Base-by-base conservation (phyloP, 2,888 invertebrate genomes). In the Pyrrhia umbra region DNA sequence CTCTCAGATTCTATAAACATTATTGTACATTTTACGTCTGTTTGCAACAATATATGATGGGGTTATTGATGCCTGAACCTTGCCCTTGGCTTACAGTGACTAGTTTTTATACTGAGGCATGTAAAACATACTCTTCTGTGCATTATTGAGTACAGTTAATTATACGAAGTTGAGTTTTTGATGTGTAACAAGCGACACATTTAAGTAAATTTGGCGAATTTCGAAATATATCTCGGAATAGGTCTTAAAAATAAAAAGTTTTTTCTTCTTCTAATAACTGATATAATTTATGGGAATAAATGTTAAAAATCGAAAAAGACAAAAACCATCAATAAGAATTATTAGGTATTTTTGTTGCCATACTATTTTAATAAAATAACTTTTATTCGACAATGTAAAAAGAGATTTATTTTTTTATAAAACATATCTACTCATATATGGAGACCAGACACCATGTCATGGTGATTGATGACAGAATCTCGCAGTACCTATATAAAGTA, bases 51-150 rank as follows among this genome's bases (percentile, higher is more conserved):
- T 37, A 46, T 65, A 58, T 62, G 42, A 62, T 27, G 20, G 73
- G 74, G 75, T 75, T 72, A 58, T 60, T 66, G 52, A 37, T 63
- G 66, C 34, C 34, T 77, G 39, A 52, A 21, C 51, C 46, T 64
- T 67, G 49, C 30, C 37, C 57, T 58, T 58, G 62, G 45, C 15
- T 27, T 57, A 46, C 25, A n/a, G 27, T 2, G 3, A 10, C 8
- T 20, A n/a, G 13, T 54, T 56, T 51, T 71, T 72, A 34, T 23
- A 16, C 18, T 23, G 6, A 16, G 1, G 6, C 21, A 10, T 30
- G 4, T 15, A 25, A 5, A 27, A 54, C 47, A 37, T 60, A 34
- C 27, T 42, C 6, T 13, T 43, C 18, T 16, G 20, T 57, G 13
- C 9, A 16, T 34, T 30, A 6, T 47, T 49, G 4, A 23, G 20